These are phyloP conservation scores for Cephus rjabovi DNA, from an alignment of 2,888 invertebrate species.

Conservation along the genomic window DNA sequence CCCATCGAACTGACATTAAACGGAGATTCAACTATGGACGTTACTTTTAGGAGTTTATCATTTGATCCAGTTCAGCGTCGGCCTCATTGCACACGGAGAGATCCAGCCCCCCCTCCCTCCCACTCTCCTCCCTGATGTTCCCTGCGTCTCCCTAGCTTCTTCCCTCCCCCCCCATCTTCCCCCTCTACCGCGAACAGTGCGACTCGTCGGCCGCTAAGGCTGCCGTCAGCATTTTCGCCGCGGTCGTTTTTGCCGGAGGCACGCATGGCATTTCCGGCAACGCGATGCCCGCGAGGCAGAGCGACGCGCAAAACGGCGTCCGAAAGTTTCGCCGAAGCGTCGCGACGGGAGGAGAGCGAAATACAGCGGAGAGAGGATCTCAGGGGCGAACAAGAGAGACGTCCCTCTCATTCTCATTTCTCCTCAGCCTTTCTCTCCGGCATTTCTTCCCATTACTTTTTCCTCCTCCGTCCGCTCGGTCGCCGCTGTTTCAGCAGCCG, in stretches of 20 bases:
- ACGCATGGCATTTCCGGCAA: slow-evolving; percentile 62
- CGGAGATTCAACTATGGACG: not conserved
- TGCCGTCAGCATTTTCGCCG: not conserved
- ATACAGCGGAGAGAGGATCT: not conserved
- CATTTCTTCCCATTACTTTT: not conserved
- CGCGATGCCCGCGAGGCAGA: slow-evolving; percentile 35
- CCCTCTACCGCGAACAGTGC: not conserved
- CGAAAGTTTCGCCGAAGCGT: not conserved
- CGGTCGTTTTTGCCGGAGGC: not conserved
- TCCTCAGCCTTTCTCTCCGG: not conserved
- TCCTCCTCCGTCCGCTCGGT: not conserved
- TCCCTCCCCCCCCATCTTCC: not conserved
- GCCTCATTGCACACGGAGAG: not conserved
- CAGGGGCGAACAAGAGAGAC: not conserved
- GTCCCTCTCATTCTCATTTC: not conserved
- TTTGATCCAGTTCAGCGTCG: not conserved
- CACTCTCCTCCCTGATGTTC: not conserved
- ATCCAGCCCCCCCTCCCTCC: not conserved
- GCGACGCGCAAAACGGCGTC: slow-evolving; percentile 1
- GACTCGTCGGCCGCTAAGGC: not conserved
- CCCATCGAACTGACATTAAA: not conserved
- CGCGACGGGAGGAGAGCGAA: not conserved
- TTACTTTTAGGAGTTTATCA: not conserved
- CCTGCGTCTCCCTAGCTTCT: not conserved
- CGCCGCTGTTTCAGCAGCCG: not conserved